Evolutionary conservation across 2,888 invertebrate genomes (phyloP).

Genomic region (Drosophila macrothrix): DNA sequence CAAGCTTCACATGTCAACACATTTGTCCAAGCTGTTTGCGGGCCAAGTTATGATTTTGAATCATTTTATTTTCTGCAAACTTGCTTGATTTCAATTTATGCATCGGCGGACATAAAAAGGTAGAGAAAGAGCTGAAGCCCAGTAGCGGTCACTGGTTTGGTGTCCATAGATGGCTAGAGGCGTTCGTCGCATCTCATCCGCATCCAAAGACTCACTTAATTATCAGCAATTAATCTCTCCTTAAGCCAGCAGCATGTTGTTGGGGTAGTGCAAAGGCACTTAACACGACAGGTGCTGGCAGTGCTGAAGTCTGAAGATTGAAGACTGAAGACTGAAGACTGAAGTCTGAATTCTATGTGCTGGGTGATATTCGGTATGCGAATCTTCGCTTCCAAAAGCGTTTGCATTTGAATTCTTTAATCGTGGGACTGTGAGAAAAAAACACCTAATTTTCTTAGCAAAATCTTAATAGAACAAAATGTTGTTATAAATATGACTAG

Average conservation of each 20-base stretch:
- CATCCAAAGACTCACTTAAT: constrained; percentile 51
- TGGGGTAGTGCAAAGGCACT: constrained; percentile 12
- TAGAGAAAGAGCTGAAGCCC: constrained; percentile 22
- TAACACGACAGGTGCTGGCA: constrained; percentile 10
- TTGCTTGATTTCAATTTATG: constrained; percentile 44
- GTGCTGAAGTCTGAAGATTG: constrained; percentile 1
- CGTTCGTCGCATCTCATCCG: constrained; percentile 25
- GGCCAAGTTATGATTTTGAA: background rate
- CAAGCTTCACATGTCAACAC: background rate
- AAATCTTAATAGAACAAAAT: too few species aligned
- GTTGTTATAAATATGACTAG: background rate
- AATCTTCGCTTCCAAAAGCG: constrained; percentile 2
- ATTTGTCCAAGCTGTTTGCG: background rate
- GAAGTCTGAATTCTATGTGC: background rate
- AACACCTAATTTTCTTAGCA: too few species aligned
- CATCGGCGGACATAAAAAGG: constrained; percentile 29
- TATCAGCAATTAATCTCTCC: constrained; percentile 65
- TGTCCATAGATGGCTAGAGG: constrained; percentile 29
- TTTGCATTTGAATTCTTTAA: constrained; percentile 29
- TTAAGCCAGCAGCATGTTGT: constrained; percentile 5
- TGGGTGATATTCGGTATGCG: constrained; percentile 37
- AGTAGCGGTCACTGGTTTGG: constrained; percentile 21
- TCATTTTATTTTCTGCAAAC: background rate
- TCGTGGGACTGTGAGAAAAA: background rate
- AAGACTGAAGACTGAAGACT: background rate